phyloP scores from a whole-genome alignment of 2,113 vertebrate genomes.

The Erpornis zantholeuca region DNA sequence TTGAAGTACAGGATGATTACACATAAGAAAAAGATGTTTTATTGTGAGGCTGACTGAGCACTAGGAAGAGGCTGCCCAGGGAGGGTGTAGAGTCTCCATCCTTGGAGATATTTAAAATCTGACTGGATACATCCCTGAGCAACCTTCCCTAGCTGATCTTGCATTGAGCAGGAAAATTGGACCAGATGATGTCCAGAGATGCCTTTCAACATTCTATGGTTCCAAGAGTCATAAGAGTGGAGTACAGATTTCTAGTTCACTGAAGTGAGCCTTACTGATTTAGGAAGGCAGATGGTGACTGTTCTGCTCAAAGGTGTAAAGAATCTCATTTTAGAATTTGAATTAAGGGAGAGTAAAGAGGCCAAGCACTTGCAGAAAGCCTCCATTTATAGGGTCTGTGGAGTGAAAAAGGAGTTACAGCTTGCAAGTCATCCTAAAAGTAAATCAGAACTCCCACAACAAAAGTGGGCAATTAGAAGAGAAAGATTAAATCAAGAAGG shows the following conservation, averaged over 20 bases:
- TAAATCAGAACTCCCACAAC: not conserved
- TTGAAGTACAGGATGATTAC: not conserved
- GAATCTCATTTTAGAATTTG: conserved; percentile 36
- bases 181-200: not conserved
- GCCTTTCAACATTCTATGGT: not conserved
- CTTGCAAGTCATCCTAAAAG: not conserved
- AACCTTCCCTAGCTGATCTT: not conserved
- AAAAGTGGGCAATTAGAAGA: not conserved
- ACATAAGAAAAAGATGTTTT: not conserved
- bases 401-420: not conserved
- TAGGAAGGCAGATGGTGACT: conserved; percentile 40
- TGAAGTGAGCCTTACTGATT: not conserved
- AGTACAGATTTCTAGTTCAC: conserved; percentile 12
- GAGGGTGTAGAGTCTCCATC: not conserved
- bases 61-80: not conserved
- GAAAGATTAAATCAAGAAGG: not conserved
- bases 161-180: not conserved
- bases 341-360: conserved; percentile 37
- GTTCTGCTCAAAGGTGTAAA: conserved; percentile 38
- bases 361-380: not conserved
- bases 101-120: not conserved
- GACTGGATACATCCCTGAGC: not conserved
- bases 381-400: conserved; percentile 1
- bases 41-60: not conserved
- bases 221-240: not conserved